Evolutionary conservation across 2,797 vertebrate species (phyloP), one percentile per base, ranked within the genome.

Genomic region (Eidolon dupreanum): DNA sequence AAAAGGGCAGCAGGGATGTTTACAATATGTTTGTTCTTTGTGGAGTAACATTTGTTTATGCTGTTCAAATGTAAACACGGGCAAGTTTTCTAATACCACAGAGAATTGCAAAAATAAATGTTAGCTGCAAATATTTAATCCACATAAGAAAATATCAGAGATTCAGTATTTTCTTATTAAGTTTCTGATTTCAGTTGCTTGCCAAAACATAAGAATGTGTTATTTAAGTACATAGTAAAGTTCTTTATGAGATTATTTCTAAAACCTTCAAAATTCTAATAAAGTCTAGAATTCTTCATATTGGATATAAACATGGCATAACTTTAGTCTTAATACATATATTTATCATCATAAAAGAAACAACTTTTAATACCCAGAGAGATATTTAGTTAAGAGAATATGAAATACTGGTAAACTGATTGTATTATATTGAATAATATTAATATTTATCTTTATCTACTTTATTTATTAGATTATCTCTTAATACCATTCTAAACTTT

Each of bases 31-130:
- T 95, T 59, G 6, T 84, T 97, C 8, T 70, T 66, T 87, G 68
- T 28, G 92, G 13, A 38, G 55, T 1, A 86, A 24, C 2, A 90
- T 96, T 95, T 95, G 28, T 95, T 98, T 95, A 90, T 10, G 43
- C 41, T 75, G 68, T 73, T 8, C 57, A 93, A 94, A 97, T 94
- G 36, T 38, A 88, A 43, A 55, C 65, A 82, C 36, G 53, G 57
- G 26, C 1, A 51, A 96, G 6, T 79, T 59, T 82, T 95, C 90
- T 90, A 90, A 49, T 90, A 6, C 78, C 88, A 87, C 16, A 41
- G 82, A 88, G 59, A 36, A 70, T 49, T 61, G 11, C 85, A 63
- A 94, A 95, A 97, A 90, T 49, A 55, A 96, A n/a, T 0, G 0
- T 49, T 81, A 84, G 46, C 9, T 84, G 17, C 77, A 97, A 96